Base-by-base conservation (phyloP, 2,113 vertebrate species). In the Sylvia atricapilla region DNA sequence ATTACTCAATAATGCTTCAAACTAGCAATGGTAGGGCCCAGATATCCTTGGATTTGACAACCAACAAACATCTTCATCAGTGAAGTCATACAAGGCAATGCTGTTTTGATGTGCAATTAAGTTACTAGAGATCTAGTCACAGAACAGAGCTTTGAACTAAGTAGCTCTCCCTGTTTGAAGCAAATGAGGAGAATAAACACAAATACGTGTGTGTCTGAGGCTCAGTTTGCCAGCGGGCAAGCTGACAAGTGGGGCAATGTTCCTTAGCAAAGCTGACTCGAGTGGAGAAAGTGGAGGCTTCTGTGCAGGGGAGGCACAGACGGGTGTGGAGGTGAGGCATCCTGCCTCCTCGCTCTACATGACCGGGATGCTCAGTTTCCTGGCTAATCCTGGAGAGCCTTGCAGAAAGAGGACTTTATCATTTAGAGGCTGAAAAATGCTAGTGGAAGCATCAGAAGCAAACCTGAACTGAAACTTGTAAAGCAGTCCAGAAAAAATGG, bases 21-120 rank as follows among this genome's bases (percentile, higher is more conserved):
- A 37, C 24, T 50, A 66, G 76, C 55, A 74, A 41, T 39, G 68
- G 23, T 33, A 90, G 62, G 44, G 30, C 81, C 49, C 47, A 82
- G 81, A 72, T 91, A 55, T 59, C 87, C 77, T 79, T 60, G 41
- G 44, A 72, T 85, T 75, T 95, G 92, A 90, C 82, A 91, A 44
- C 44, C 49, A 94, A 31, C 70, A 66, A 75, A 75, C 8, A 1
- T 59, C 79, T 94, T 94, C 72, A 83, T 88, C 75, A 77, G 79
- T 19, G 31, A 93, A 87, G 59, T 76, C 21, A 17, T 67, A 69
- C 33, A 46, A 80, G 39, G 52, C 10, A 10, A 73, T 55, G 72
- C 22, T 85, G 66, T 90, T 93, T 67, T 93, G 88, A 90, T 80
- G 68, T 67, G 80, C 86, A 89, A 75, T 95, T 93, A 94, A 95